phyloP scores from a whole-genome alignment of 2,797 vertebrate genomes.

The Enteromius paludinosus region DNA sequence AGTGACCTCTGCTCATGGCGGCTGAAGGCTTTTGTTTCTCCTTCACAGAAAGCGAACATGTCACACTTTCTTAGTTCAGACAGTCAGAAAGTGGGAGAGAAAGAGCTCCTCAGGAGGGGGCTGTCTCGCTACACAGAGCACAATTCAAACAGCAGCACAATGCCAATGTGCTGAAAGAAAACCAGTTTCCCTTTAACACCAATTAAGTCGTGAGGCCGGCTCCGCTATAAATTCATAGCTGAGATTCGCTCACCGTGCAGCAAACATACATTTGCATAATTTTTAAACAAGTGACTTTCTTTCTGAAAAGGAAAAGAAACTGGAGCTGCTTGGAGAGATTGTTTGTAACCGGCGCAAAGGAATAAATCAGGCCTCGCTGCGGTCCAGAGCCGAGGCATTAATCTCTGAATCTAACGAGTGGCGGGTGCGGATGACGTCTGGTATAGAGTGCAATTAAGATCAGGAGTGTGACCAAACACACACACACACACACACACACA shows the following conservation, averaged over 20 bases:
- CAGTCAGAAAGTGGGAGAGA: constrained; percentile 35
- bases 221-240: neutral
- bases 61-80: constrained; percentile 42
- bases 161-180: constrained; percentile 3
- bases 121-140: constrained; percentile 34
- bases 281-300: constrained; percentile 40
- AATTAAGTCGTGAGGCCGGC: neutral
- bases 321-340: constrained; percentile 20
- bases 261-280: constrained; percentile 12
- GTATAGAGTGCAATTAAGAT: constrained; percentile 76
- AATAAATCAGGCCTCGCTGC: constrained; percentile 61
- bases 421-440: constrained; percentile 64
- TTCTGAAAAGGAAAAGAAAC: constrained; percentile 41
- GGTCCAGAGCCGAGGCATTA: constrained; percentile 67
- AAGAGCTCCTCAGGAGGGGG: constrained; percentile 29
- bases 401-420: constrained; percentile 77
- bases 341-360: constrained; percentile 24
- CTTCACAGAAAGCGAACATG: constrained; percentile 20
- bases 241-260: constrained; percentile 12
- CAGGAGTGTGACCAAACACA: constrained; percentile 62
- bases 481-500: constrained; percentile 7
- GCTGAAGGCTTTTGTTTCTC: constrained; percentile 30
- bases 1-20: constrained; percentile 28
- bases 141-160: constrained; percentile 31
- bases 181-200: constrained; percentile 14